Base-by-base conservation (phyloP, 1,140 invertebrate species). In the Lamellibrachia luymesi region DNA sequence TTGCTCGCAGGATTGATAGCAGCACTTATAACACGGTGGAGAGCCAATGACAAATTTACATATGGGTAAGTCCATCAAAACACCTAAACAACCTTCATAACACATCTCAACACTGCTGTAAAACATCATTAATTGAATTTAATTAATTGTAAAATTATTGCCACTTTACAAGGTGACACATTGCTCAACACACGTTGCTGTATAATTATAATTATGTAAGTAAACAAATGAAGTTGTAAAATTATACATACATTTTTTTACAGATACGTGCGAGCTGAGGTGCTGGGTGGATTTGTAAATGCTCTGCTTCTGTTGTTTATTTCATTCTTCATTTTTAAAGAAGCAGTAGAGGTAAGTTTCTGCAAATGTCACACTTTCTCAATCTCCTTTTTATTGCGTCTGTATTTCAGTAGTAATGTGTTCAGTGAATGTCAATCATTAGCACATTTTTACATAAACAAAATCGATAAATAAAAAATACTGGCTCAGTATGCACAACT, bases 271-370 rank as follows among this genome's bases (percentile, higher is more conserved):
- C 97, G 99, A 95, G 99, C 98, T 51, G 99, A 99, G 97, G 98
- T 99, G 1, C 95, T 99, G 22, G 99, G 98, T 22, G 99, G 99
- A 10, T 99, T 99, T 97, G 98, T 99, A 0, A 99, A 99, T 97
- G 99, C 98, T 90, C 97, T 99, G 2, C 99, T 99, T 95, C 97
- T 99, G 56, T 96, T 99, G 0, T 99, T 99, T 96, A 99, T 99
- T 94, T 98, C 98, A 80, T 99, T 99, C 96, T 99, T 99, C 95
- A 99, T 99, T 89, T 98, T 99, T 97, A 98, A 98, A 2, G 99
- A 99, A 96, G 98, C 98, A 64, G 98, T 99, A 0, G 99, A 99
- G 95, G 96, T 96, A 94, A 94, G 93, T 93, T 38, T 56, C 52
- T 7, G 13, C 52, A 80, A 80, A 2, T 80, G 2, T 80, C 13